phyloP scores from a whole-genome alignment of 2,888 invertebrate genomes.

The Cerastis leucographa region DNA sequence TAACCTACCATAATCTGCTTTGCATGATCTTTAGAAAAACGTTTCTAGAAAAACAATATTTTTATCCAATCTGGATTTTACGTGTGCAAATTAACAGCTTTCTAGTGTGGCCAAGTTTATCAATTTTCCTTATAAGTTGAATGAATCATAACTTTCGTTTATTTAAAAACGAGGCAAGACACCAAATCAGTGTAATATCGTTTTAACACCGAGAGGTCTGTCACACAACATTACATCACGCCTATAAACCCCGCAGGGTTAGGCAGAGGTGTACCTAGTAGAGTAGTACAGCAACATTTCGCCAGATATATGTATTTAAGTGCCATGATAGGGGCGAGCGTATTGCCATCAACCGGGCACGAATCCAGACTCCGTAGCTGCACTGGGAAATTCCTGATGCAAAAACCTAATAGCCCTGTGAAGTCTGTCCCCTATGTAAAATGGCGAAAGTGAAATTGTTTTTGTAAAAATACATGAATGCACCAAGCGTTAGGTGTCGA shows the following conservation, averaged over 20 bases:
- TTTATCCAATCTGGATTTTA: conserved; percentile 17
- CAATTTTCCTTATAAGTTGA: conserved; percentile 13
- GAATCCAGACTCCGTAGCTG: too few species aligned
- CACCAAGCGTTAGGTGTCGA: not conserved
- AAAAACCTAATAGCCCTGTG: too few species aligned
- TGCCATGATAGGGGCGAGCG: too few species aligned
- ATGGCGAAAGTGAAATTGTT: conserved; percentile 24
- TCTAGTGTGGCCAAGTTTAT: not conserved
- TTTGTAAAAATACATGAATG: conserved; percentile 18
- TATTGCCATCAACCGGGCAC: too few species aligned
- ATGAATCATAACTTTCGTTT: not conserved
- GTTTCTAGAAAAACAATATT: conserved; percentile 26
- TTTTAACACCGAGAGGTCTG: not conserved
- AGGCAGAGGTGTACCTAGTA: too few species aligned
- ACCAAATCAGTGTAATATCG: not conserved
- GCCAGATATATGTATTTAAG: too few species aligned
- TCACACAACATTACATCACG: too few species aligned
- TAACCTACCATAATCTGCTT: conserved; percentile 4
- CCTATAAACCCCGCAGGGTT: too few species aligned
- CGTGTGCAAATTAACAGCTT: conserved; percentile 3
- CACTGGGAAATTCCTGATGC: too few species aligned
- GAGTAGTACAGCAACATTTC: too few species aligned
- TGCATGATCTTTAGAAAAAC: not conserved
- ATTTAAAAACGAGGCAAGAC: not conserved
- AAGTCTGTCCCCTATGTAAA: not conserved